Percentiles rank a stretch among this genome's conserved stretches.
phyloP scores from a whole-genome alignment of 2,113 vertebrate genomes.

The Sitta europaea region DNA sequence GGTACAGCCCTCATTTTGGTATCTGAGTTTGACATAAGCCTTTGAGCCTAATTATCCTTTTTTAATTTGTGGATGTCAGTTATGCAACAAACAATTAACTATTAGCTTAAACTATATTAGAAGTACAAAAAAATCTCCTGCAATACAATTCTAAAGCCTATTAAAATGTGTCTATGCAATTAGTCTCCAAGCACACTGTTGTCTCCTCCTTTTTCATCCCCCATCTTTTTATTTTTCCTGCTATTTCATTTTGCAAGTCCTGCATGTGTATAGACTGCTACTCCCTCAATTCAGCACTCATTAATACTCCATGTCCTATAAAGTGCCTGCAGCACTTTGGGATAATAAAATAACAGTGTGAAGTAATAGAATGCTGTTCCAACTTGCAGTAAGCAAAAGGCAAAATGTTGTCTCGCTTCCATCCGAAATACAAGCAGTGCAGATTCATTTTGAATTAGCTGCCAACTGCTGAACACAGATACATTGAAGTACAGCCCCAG shows the following conservation, averaged over 20 bases:
- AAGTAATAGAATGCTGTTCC: not conserved
- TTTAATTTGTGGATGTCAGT: not conserved
- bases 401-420: not conserved
- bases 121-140: not conserved
- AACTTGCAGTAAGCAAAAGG: constrained; percentile 4
- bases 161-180: constrained; percentile 5
- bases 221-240: not conserved
- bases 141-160: not conserved
- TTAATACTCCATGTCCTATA: constrained; percentile 17
- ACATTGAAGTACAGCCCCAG: not conserved
- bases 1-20: not conserved
- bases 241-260: constrained; percentile 21
- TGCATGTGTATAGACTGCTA: not conserved
- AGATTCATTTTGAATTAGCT: constrained; percentile 2
- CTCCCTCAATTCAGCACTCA: not conserved
- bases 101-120: not conserved
- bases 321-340: not conserved
- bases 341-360: constrained; percentile 15
- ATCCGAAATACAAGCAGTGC: not conserved
- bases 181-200: not conserved
- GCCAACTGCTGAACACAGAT: not conserved
- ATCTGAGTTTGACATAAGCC: not conserved
- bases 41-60: not conserved
- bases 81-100: constrained; percentile 24
- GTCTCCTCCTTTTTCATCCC: not conserved